Evolutionary conservation across 92 coral and sea anemone genomes (phyloP), one percentile per base, ranked within the genome.

Genomic region (Epizoanthus scotinus): DNA sequence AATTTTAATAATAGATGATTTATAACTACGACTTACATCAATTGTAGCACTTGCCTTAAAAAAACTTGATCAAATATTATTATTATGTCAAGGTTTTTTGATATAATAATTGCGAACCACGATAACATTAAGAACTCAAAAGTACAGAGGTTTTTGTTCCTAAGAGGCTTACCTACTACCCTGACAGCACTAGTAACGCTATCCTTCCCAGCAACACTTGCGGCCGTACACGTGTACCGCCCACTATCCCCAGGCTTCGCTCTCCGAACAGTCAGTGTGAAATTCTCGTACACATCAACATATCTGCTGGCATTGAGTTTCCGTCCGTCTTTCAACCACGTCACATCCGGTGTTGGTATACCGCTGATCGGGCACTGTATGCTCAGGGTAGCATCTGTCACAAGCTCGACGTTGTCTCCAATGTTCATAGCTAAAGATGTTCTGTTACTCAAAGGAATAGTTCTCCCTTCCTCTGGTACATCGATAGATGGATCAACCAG

Each of bases 341-440:
- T 82, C 28, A 91, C 81, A 31, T 71, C 72, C 27, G 91, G 94
- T 64, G 78, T 73, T 20, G 94, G 94, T 19, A 67, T 68, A 19
- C 94, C 94, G 65, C 61, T 81, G n/a, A 84, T 71, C 50, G 80
- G 84, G 52, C 98, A 94, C 44, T 77, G 58, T 63, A 94, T 84
- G 25, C 83, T 83, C 52, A 94, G 58, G 34, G 82, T 85, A 3
- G 89, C 85, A 8, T 74, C 81, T 19, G 84, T 79, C 77, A 91
- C 71, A 49, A 87, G 87, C 18, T 91, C 89, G 44, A 94, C 64
- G 77, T 74, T 83, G 73, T 88, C 93, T 27, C 98, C 95, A 18
- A 85, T 78, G 29, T 84, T 86, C 64, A 86, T 36, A 52, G 36
- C 55, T 5, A 91, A 75, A 7, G 87, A 89, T 40, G 56, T 84